Evolutionary conservation across 2,113 vertebrate species (phyloP).

Genomic region (Chelonoidis abingdonii): DNA sequence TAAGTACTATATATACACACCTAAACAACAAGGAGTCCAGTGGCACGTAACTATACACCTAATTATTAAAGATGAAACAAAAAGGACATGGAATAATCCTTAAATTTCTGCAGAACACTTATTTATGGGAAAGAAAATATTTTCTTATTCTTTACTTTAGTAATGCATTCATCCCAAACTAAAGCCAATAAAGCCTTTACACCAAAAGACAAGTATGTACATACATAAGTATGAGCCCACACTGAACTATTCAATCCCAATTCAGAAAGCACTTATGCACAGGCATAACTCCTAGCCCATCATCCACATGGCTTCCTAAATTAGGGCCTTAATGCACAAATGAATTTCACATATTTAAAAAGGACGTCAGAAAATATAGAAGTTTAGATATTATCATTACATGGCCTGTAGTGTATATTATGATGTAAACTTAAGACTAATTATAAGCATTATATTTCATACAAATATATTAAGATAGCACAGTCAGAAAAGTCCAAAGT

Average conservation of each 20-base stretch:
- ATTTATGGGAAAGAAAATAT: neutral
- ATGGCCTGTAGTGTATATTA: neutral
- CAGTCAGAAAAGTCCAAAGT: neutral
- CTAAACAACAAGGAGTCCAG: too few relatives aligned
- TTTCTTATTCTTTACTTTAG: neutral
- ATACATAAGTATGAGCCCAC: neutral
- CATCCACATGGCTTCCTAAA: neutral
- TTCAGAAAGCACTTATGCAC: neutral
- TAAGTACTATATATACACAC: neutral
- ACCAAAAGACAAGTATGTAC: neutral
- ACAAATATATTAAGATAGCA: neutral
- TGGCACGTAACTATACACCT: neutral
- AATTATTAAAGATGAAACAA: neutral
- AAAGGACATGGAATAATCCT: neutral
- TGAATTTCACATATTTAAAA: too few relatives aligned
- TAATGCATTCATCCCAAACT: neutral
- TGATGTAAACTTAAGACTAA: neutral
- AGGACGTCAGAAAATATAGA: neutral
- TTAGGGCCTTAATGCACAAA: neutral
- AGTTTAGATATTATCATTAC: too few relatives aligned
- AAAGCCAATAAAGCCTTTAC: neutral
- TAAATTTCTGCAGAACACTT: neutral
- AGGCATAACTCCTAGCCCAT: neutral
- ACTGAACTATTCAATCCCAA: accelerated
- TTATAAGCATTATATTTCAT: neutral